Evolutionary conservation across 37 sponge, comb jelly and placozoan species (phyloP), one percentile per base, ranked within the genome.

Genomic region (Lycopodina hypogea): DNA sequence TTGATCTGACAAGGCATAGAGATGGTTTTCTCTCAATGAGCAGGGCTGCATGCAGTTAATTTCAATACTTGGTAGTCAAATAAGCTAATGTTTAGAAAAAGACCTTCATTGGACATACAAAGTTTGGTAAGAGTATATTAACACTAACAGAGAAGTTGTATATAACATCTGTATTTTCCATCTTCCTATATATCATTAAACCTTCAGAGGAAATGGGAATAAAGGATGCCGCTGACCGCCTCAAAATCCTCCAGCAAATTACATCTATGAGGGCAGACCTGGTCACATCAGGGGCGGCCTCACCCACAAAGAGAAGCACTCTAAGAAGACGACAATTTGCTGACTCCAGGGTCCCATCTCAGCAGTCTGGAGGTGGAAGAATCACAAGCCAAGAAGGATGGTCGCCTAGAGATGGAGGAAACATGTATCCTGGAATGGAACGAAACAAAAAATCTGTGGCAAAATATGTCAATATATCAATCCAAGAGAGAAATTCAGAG

Each of bases 241-340:
- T 90, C 12, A 80, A 68, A 28, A 76, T 90, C 40, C 67, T 90
- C 39, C 86, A 90, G 56, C 71, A 66, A 61, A 71, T 90, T n/a
- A 90, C 86, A 18, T 74, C 85, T 19, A 84, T 89, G 90, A 36
- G 80, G 39, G 90, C 90, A 19, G 84, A 83, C 39, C 81, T 84
- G 32, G 71, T 88, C n/a, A 42, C 74, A 26, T 74, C 82, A 14
- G 28, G 52, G 24, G 12, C 51, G n/a, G 30, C 37, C 61, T 58
- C 81, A 7, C 72, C 72, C 9, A 32, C 51, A 1, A 36, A 45
- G 58, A 38, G 51, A 40, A 70, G 57, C 18, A 53, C 62, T 29
- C 24, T 51, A 32, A 83, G 64, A 62, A 3, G 40, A 14, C 74
- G 83, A 23, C n/a, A 57, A 3, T 83, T 66, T 75, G 75, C 69